phyloP scores from a whole-genome alignment of 1,140 invertebrate species.

The Pogonus chalceus region DNA sequence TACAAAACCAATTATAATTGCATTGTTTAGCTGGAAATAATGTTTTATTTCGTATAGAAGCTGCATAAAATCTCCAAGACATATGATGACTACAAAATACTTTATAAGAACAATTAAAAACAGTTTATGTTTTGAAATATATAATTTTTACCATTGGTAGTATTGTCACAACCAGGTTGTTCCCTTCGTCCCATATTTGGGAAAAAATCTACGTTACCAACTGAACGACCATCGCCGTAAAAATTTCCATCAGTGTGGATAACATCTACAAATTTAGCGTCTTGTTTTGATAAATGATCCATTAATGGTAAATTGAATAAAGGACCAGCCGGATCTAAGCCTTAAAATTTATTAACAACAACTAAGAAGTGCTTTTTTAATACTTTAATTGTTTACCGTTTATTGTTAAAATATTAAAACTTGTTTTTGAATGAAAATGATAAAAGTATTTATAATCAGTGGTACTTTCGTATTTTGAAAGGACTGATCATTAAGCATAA shows the following conservation, averaged over 20 bases:
- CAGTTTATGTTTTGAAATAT: too few relatives aligned
- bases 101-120: conserved; percentile 12
- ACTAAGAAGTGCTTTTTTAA: too few relatives aligned
- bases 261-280: conserved; percentile 37
- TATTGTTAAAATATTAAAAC: too few relatives aligned
- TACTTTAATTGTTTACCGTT: too few relatives aligned
- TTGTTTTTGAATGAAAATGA: too few relatives aligned
- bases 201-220: conserved; percentile 29
- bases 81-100: conserved; percentile 29
- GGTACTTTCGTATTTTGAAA: too few relatives aligned
- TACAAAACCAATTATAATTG: neutral
- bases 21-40: conserved; percentile 17
- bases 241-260: conserved; percentile 39
- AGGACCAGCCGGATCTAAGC: conserved; percentile 23
- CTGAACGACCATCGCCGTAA: conserved; percentile 17
- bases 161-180: conserved; percentile 20
- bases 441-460: too few relatives aligned
- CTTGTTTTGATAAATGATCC: conserved; percentile 38
- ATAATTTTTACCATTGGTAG: neutral
- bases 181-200: conserved; percentile 23
- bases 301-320: conserved; percentile 21
- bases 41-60: conserved; percentile 18
- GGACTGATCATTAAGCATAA: too few relatives aligned
- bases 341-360: conserved; percentile 16
- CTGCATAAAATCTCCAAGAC: conserved; percentile 24